Percentiles rank a stretch among this genome's conserved stretches.
These are phyloP conservation scores for Lucinisca nassula DNA, from an alignment of 2,888 invertebrate genomes.

Conservation along the genomic window DNA sequence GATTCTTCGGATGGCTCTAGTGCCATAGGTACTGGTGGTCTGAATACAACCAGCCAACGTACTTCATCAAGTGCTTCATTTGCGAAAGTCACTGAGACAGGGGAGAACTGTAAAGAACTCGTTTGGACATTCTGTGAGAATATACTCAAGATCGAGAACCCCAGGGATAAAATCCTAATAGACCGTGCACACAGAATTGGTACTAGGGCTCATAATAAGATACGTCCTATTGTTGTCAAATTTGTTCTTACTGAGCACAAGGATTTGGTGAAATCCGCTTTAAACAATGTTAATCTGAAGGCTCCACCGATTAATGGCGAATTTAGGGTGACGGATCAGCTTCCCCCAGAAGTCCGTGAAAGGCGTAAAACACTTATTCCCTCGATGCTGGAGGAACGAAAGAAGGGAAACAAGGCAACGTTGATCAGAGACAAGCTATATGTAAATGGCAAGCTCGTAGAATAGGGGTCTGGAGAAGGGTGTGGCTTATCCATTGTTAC, in stretches of 20 bases:
- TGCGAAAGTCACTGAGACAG: neutral
- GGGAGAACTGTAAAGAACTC: too few species aligned
- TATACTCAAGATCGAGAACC: neutral
- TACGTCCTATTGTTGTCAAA: neutral
- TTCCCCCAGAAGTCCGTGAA: neutral
- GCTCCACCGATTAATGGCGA: too few species aligned
- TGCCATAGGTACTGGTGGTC: too few species aligned
- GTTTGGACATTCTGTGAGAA: neutral
- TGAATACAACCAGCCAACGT: too few species aligned
- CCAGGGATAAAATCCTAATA: neutral
- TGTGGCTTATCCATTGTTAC: slow-evolving; percentile 1
- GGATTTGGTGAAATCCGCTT: neutral
- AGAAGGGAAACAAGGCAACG: neutral
- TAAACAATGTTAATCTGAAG: neutral
- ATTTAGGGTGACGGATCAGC: neutral
- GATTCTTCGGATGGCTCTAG: neutral
- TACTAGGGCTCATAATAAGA: neutral
- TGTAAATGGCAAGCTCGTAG: neutral
- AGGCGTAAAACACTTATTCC: neutral
- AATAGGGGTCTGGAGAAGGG: slow-evolving; percentile 12
- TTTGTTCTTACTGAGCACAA: neutral
- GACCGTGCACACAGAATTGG: neutral
- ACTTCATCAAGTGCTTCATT: neutral
- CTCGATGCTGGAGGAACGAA: neutral
- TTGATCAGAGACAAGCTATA: neutral